Conservation (phyloP, 2,797 vertebrate species). For the Halcyon chelicuti region DNA sequence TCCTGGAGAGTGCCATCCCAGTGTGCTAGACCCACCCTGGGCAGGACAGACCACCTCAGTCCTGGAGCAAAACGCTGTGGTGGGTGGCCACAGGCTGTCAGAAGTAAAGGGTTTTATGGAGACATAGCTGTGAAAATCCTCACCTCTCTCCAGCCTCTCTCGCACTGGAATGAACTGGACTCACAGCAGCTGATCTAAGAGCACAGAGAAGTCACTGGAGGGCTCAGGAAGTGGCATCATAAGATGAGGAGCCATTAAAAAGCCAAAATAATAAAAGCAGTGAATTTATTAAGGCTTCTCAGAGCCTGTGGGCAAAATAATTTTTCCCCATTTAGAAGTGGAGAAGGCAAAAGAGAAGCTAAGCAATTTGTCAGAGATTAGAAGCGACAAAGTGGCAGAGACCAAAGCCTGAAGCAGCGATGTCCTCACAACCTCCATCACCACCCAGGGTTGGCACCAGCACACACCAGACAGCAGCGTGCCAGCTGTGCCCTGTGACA, state of each 20-base stretch:
- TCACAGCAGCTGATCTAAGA: neutral
- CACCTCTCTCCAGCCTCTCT: neutral
- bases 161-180: neutral
- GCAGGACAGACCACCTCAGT: neutral
- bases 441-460: fast-evolving
- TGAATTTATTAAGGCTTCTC: neutral
- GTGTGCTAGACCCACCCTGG: neutral
- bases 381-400: neutral
- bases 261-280: constrained; percentile 36
- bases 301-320: neutral
- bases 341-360: neutral
- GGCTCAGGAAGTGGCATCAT: neutral
- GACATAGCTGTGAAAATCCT: neutral
- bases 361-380: constrained; percentile 21
- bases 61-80: neutral
- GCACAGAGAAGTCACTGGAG: neutral
- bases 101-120: neutral
- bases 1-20: fast-evolving
- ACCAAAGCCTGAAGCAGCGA: neutral
- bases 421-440: neutral
- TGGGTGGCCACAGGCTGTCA: neutral
- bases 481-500: too few relatives aligned
- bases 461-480: fast-evolving
- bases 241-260: constrained; percentile 9
- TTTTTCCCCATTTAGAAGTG: neutral